Base-by-base conservation (phyloP, 2,888 invertebrate genomes). In the Lepas anatifera region DNA sequence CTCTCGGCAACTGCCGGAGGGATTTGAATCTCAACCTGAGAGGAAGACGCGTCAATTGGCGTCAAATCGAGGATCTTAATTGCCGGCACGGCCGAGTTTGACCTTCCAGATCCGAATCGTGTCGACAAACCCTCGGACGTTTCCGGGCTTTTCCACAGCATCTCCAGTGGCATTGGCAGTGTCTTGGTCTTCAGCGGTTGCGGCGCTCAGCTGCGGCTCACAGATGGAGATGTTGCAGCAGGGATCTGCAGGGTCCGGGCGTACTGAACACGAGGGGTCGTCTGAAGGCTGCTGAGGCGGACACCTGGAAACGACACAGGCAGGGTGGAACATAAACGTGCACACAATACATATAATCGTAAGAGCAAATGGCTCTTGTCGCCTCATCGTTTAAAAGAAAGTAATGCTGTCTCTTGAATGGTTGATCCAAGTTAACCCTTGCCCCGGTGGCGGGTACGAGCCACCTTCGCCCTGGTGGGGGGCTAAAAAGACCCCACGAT, bases 161-260 rank as follows among this genome's bases (percentile, higher is more conserved):
- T n/a, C n/a, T n/a, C n/a, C n/a, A n/a, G n/a, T 43, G 4, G 25
- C 48, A 25, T 4, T 25, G 48, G 48, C 25, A 25, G 48, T n/a
- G 48, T 1, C 18, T n/a, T 4, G 18, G n/a, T 6, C 48, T 1
- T 3, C 48, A 8, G 48, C 48, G 16, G 10, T 16, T 25, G 48
- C 48, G 25, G 48, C 48, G 48, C 25, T n/a, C n/a, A 8, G 6
- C 46, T n/a, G n/a, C 16, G 46, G 7, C 18, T 92, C 92, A 77
- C 94, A 94, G 4, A 92, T 83, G 73, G 92, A 88, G 73, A 90
- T 85, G 75, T 88, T 90, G 76, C 93, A 94, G 77, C 93, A 94
- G 1, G 87, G 82, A 78, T 94, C 93, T 69, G 86, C 86, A 0
- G 90, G 89, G 78, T 93, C 91, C 74, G 88, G 87, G 0, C 92